Evolutionary conservation across 1,140 invertebrate species (phyloP), one percentile per base, ranked within the genome.

Genomic region (Arctopsyche grandis): DNA sequence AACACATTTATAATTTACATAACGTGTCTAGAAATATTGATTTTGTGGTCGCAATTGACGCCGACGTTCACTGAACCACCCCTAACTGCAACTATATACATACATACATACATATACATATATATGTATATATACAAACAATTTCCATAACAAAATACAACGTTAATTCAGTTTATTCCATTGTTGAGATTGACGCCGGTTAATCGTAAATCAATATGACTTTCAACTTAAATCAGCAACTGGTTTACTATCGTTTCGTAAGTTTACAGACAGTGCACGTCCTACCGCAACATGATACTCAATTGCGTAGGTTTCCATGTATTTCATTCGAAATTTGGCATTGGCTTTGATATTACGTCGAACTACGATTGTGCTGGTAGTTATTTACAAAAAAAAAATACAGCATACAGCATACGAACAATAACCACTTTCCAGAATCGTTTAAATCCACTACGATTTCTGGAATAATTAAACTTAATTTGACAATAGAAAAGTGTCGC

Each of bases 11-110:
- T 71, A 71, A 71, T 71, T 71, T 48, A 71, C 69, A 48, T 71
- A 22, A 71, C 69, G 19, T 71, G 69, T 71, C 69, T 71, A 71
- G 29, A 71, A 71, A 71, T 71, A 71, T 71, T 71, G 69, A 71
- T 71, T 71, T 71, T 46, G 63, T 22, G 63, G 63, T 66, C 22
- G 63, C 22, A 66, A 26, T 66, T 66, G 63, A 66, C 63, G 63
- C 63, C 63, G 63, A 66, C 63, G 63, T 66, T 66, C 63, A 66
- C 63, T 66, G 63, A 66, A 66, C 63, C 22, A 60, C 12, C 10
- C 22, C 19, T 9, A 66, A 19, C 21, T n/a, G 9, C 9, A 26
- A 21, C 19, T n/a, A n/a, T n/a, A n/a, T n/a, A n/a, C n/a, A n/a
- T n/a, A n/a, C n/a, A n/a, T n/a, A n/a, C n/a, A n/a, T n/a, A n/a